A percentile compares a stretch with the other conserved stretches of the same genome.
Evolutionary conservation across 2,797 vertebrate genomes (phyloP).

Genomic region (Furcifer pardalis): DNA sequence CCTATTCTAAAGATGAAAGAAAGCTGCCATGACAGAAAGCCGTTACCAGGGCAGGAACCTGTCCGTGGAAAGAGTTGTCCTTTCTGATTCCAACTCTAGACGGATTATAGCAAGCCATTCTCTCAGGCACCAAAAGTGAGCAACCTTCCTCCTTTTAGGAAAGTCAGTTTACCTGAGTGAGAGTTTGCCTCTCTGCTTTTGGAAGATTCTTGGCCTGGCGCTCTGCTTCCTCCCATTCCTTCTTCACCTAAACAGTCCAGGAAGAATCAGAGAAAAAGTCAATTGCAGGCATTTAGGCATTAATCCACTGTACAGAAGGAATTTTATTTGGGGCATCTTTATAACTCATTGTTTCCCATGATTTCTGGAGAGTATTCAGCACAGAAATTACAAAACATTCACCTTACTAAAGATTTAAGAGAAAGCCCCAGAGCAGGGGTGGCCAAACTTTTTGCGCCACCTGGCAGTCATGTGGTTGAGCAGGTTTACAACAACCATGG

Average conservation of each 20-base stretch:
- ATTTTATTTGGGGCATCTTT: background rate
- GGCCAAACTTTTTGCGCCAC: no score
- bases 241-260: constrained; percentile 85
- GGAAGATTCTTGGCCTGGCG: constrained; percentile 94
- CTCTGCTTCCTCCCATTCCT: constrained; percentile 98
- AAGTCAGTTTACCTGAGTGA: constrained; percentile 87
- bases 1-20: constrained; percentile 49
- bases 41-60: constrained; percentile 13
- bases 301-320: background rate
- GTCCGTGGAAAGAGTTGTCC: constrained; percentile 28
- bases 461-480: no score
- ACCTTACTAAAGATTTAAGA: background rate
- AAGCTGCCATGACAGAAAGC: background rate
- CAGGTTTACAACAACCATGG: no score
- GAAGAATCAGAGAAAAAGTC: background rate
- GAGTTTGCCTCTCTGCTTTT: constrained; percentile 93
- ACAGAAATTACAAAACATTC: background rate
- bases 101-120: background rate
- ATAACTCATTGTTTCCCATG: background rate
- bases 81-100: constrained; percentile 5
- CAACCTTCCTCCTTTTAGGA: background rate
- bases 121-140: background rate
- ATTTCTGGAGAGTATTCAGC: background rate
- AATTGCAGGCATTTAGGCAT: background rate
- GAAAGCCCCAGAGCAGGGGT: no score